Conservation (phyloP, 2,113 vertebrate species). For the Aptenodytes forsteri region DNA sequence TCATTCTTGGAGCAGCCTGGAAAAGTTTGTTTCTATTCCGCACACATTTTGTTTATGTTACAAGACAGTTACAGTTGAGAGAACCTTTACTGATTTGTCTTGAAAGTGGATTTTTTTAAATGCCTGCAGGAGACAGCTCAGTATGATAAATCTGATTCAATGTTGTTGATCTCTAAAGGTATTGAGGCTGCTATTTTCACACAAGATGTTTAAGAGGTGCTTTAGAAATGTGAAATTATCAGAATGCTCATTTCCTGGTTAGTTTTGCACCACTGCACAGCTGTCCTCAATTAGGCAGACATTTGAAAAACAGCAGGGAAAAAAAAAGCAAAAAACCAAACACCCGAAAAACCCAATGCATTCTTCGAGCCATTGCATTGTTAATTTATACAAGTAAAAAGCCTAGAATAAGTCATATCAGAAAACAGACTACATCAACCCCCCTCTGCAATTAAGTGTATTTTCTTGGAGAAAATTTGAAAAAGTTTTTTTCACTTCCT, state of each 20-base stretch:
- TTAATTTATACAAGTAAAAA: constrained; percentile 4
- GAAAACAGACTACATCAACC: not conserved
- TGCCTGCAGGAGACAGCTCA: constrained; percentile 26
- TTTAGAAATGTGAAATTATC: constrained; percentile 72
- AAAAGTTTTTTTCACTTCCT: not conserved
- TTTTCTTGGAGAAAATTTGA: not conserved
- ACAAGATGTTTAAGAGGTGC: constrained; percentile 45
- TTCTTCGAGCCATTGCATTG: not conserved
- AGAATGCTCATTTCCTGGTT: constrained; percentile 70
- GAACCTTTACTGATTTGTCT: constrained; percentile 4
- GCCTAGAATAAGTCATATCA: not conserved
- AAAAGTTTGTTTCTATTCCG: constrained; percentile 19
- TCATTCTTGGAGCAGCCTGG: not conserved
- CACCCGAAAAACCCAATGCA: not conserved
- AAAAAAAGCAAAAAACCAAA: not conserved
- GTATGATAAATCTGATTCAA: constrained; percentile 34
- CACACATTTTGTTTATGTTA: constrained; percentile 34
- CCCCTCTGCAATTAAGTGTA: not conserved
- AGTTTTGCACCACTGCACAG: constrained; percentile 58
- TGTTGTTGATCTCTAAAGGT: constrained; percentile 49
- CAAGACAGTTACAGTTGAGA: constrained; percentile 7
- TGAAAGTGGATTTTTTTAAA: constrained; percentile 42
- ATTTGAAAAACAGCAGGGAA: constrained; percentile 50
- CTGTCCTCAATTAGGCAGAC: constrained; percentile 71
- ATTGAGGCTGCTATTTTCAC: constrained; percentile 45